phyloP scores from a whole-genome alignment of 2,888 invertebrate genomes.

The Lymantria dispar region DNA sequence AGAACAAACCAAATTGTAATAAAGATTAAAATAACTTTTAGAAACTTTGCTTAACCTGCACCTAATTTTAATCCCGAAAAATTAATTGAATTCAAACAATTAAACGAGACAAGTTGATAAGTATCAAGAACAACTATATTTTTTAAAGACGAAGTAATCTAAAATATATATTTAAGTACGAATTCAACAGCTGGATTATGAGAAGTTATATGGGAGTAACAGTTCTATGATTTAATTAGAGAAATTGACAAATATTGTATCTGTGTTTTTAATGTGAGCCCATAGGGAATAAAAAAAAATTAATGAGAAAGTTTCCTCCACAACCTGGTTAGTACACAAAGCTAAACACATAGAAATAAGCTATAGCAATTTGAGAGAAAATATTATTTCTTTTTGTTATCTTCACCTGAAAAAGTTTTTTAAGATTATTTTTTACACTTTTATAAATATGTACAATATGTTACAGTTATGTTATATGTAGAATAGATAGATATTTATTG shows the following conservation, averaged over 20 bases:
- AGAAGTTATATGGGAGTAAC: neutral
- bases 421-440: constrained; percentile 43
- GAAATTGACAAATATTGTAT: neutral
- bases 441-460: constrained; percentile 28
- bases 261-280: constrained; percentile 6
- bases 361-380: constrained; percentile 47
- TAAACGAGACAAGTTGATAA: no score
- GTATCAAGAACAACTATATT: no score
- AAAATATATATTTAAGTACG: constrained; percentile 1
- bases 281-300: constrained; percentile 4
- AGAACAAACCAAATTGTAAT: no score
- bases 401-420: constrained; percentile 70
- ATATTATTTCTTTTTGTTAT: constrained; percentile 30
- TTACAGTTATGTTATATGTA: constrained; percentile 17
- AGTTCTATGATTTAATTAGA: neutral
- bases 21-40: no score
- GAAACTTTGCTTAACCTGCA: no score
- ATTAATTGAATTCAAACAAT: no score
- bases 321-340: constrained; percentile 63
- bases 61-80: no score
- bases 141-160: no score
- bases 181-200: constrained; percentile 11
- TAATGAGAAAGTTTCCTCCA: constrained; percentile 58
- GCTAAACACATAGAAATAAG: constrained; percentile 72
- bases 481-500: constrained; percentile 16